Evolutionary conservation across 2,888 invertebrate species (phyloP), one percentile per base, ranked within the genome.

Genomic region (Steromphala cineraria): DNA sequence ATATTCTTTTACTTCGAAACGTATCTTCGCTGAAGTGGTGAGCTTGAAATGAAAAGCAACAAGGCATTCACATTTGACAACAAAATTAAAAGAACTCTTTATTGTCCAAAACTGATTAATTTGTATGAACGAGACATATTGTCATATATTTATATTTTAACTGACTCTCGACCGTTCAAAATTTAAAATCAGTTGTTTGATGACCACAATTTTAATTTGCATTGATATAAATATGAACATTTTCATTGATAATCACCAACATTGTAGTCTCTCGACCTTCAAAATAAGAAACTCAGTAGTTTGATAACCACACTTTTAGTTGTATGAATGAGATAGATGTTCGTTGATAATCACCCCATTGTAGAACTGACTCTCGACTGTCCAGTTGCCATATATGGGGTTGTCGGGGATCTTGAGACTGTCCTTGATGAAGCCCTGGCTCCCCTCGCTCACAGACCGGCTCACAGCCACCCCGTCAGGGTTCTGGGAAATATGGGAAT

Each of bases 1-100:
- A 71, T 89, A 90, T 81, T 90, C 88, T 52, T 81, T 81, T 0
- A 89, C 89, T 79, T 86, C 86, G 80, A 90, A 89, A 52, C 84
- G 77, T 5, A 86, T 82, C 36, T 81, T 67, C 3, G 82, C 80
- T 4, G 79, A 75, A 0, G 89, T 89, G 46, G 84, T 82, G 62
- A 84, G 81, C 89, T 89, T 84, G 40, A 85, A 84, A 21, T 62
- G 13, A 75, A 40, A 56, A 15, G n/a, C n/a, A n/a, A 46, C 1
- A 46, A 10, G 1, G 5, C 46, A 46, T 46, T 46, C 46, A 56
- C 19, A 56, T 21, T n/a, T n/a, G 19, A n/a, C 19, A 56, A n/a
- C n/a, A n/a, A n/a, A n/a, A n/a, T n/a, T n/a, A n/a, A n/a, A n/a
- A n/a, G n/a, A n/a, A n/a, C n/a, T n/a, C n/a, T n/a, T n/a, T n/a